Evolutionary conservation across 2,797 vertebrate species (phyloP).

Genomic region (Chelon auratus): DNA sequence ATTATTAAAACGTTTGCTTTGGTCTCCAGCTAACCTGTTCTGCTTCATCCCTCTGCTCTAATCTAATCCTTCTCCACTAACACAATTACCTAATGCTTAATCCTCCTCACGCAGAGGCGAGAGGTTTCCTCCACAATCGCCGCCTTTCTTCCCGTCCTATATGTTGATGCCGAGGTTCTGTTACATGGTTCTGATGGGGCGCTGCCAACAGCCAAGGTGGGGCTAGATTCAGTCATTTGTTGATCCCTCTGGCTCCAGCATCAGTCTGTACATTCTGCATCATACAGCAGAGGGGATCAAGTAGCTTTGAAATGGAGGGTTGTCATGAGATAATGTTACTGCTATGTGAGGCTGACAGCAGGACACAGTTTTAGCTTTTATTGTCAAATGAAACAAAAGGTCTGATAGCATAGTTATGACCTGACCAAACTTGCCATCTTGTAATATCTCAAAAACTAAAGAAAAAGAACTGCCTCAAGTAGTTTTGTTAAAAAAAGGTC

Average conservation of each 20-base stretch:
- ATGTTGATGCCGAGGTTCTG: slow-evolving; percentile 15
- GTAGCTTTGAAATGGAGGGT: slow-evolving; percentile 28
- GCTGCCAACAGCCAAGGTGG: neutral
- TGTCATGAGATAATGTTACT: slow-evolving; percentile 24
- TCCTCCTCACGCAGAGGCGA: slow-evolving; percentile 55
- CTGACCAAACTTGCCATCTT: too few species aligned
- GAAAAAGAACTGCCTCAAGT: too few species aligned
- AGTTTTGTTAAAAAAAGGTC: too few species aligned
- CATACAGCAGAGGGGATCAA: slow-evolving; percentile 1
- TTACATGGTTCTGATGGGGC: slow-evolving; percentile 16
- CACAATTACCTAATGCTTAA: slow-evolving; percentile 78
- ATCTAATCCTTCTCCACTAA: slow-evolving; percentile 79
- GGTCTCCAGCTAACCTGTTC: slow-evolving; percentile 27
- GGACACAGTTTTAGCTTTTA: neutral
- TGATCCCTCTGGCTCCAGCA: slow-evolving; percentile 24
- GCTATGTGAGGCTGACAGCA: neutral
- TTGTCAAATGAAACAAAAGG: too few species aligned
- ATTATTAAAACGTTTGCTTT: slow-evolving; percentile 1
- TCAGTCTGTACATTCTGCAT: slow-evolving; percentile 5
- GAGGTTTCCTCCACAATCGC: slow-evolving; percentile 54
- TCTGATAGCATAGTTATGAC: too few species aligned
- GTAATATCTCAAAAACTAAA: too few species aligned
- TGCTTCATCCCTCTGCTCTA: slow-evolving; percentile 39
- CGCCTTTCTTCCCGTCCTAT: slow-evolving; percentile 43
- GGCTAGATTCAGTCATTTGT: slow-evolving; percentile 6